Base-by-base conservation (phyloP, 2,888 invertebrate species). In the Amorpha juglandis region DNA sequence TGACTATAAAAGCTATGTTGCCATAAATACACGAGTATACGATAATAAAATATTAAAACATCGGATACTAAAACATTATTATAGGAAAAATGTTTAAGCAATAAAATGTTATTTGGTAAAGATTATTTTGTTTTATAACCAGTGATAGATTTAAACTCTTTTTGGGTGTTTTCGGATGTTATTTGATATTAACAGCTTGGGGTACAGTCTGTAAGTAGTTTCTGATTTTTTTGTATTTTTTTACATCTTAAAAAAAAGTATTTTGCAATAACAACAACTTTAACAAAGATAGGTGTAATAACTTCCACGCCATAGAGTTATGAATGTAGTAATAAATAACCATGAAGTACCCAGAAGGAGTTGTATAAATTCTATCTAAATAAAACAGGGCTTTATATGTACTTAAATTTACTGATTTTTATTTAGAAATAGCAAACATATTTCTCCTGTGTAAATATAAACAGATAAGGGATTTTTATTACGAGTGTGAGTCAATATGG, bases 341-440 rank as follows among this genome's bases (percentile, higher is more conserved):
- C 45, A 45, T 4, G 19, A 58, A 38, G 42, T 12, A 42, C 42
- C 42, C 58, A 38, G 12, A 58, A 19, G 3, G 58, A 55, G 55
- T 55, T 55, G n/a, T 19, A 38, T 58, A 47, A 47, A 38, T 35
- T 27, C 16, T 66, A 69, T 73, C 72, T 42, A 4, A 42, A 58
- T 42, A 58, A 58, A 58, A 58, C 58, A 58, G 58, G 58, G 58
- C 58, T 42, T 55, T 58, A 42, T 58, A 74, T 77, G 80, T 80
- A 80, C 80, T 80, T 80, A 80, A 80, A 71, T 70, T 67, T 66
- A 48, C 63, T 70, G 68, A 62, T 42, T 35, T 55, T 62, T 70
- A 65, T 58, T 53, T 55, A 42, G 38, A 64, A 19, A 21, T 58
- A 19, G 19, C 58, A 19, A 42, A 19, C 38, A 19, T 58, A 38